Evolutionary conservation across 2,113 vertebrate species (phyloP).

Genomic region (Chaenogobius annularis): DNA sequence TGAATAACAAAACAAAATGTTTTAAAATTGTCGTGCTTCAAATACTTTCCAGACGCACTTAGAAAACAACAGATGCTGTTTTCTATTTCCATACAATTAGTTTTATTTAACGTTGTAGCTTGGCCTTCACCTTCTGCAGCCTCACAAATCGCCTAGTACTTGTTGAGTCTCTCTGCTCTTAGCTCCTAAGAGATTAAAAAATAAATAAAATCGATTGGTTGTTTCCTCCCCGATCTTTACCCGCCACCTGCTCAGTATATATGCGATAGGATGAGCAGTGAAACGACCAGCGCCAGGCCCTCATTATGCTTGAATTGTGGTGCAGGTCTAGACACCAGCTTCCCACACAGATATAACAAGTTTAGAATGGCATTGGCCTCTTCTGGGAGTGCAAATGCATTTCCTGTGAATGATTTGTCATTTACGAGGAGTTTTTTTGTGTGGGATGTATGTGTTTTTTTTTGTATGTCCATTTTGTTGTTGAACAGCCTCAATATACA

Average conservation of each 20-base stretch:
- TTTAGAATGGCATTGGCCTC: not conserved
- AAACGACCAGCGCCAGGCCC: not conserved
- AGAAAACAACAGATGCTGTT: too few species aligned
- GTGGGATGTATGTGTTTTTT: too few species aligned
- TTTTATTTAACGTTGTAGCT: not conserved
- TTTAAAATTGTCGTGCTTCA: too few species aligned
- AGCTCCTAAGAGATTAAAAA: constrained; percentile 14
- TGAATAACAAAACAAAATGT: too few species aligned
- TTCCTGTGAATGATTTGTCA: not conserved
- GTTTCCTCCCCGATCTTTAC: not conserved
- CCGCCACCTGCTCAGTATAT: not conserved
- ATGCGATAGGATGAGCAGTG: not conserved
- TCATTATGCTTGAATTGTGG: not conserved
- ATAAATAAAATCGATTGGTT: not conserved
- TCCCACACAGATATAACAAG: not conserved
- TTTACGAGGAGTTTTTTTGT: not conserved
- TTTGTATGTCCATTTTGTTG: too few species aligned
- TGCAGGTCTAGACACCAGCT: not conserved
- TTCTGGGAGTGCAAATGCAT: not conserved
- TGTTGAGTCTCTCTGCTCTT: constrained; percentile 11
- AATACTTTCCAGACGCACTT: too few species aligned
- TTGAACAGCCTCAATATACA: too few species aligned
- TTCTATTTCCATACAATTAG: not conserved
- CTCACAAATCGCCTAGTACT: constrained; percentile 16
- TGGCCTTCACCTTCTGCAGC: not conserved